These are phyloP conservation scores for Drosophila murphyi DNA, from an alignment of 1,140 invertebrate species.

Conservation along the genomic window DNA sequence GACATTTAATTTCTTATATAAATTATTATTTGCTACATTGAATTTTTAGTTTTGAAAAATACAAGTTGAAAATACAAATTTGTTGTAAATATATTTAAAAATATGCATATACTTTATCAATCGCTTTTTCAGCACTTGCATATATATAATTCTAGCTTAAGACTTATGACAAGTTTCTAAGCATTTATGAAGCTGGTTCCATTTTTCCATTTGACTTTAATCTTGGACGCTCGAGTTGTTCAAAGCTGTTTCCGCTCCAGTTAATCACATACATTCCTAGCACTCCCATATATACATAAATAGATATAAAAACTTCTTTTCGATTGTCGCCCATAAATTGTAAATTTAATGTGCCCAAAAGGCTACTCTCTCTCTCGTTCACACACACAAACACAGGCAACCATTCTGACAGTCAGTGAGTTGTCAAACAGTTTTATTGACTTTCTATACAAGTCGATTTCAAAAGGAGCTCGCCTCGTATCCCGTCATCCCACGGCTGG, in stretches of 20 bases:
- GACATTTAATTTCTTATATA: too few relatives aligned
- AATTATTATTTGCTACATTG: too few relatives aligned
- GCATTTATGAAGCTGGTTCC: too few relatives aligned
- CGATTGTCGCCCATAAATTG: slow-evolving; percentile 62
- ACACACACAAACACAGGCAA: slow-evolving; percentile 20
- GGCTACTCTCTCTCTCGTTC: slow-evolving; percentile 11
- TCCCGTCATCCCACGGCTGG: not conserved
- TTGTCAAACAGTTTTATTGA: slow-evolving; percentile 75
- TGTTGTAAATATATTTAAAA: too few relatives aligned
- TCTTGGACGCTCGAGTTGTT: slow-evolving; percentile 1
- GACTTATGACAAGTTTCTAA: slow-evolving; percentile 2
- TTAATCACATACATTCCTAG: not conserved
- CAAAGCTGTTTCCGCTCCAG: not conserved
- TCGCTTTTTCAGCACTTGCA: too few relatives aligned
- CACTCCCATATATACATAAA: slow-evolving; percentile 8
- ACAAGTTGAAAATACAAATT: too few relatives aligned
- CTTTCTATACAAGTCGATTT: slow-evolving; percentile 64
- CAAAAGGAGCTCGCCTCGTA: not conserved
- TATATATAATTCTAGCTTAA: not conserved
- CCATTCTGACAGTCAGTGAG: slow-evolving; percentile 46
- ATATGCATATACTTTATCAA: too few relatives aligned
- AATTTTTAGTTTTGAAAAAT: too few relatives aligned
- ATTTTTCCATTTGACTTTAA: slow-evolving; percentile 5
- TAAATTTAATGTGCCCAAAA: slow-evolving; percentile 64
- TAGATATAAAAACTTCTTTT: slow-evolving; percentile 43